Conservation (phyloP, 1,140 invertebrate species). For the Nilaparvata lugens region DNA sequence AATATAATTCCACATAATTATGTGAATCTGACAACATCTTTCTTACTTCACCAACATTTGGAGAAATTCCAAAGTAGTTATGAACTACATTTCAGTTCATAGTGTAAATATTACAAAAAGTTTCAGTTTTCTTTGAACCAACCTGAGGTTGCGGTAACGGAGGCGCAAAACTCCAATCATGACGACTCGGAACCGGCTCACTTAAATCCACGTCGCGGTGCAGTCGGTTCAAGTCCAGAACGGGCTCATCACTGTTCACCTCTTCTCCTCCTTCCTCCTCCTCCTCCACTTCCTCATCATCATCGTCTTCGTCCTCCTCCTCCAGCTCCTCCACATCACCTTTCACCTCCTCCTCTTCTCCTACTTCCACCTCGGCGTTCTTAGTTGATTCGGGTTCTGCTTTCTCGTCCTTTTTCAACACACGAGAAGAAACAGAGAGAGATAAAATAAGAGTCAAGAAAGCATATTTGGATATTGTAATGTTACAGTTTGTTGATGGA, state of each 20-base stretch:
- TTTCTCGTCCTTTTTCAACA: background rate
- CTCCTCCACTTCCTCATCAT: slow-evolving; percentile 13
- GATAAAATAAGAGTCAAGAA: too few species aligned
- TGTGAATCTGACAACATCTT: too few species aligned
- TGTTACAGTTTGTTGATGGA: too few species aligned
- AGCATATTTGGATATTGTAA: too few species aligned
- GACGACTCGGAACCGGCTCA: slow-evolving; percentile 34
- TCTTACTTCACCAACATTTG: too few species aligned
- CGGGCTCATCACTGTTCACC: slow-evolving; percentile 26
- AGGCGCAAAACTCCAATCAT: background rate
- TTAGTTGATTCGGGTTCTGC: slow-evolving; percentile 32
- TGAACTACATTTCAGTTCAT: too few species aligned
- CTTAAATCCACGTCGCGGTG: slow-evolving; percentile 45
- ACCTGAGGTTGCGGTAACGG: background rate
- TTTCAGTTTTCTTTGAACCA: too few species aligned
- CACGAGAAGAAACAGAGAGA: too few species aligned
- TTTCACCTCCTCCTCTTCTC: slow-evolving; percentile 12
- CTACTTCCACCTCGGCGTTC: too few species aligned
- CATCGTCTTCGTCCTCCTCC: background rate
- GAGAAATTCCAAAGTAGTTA: too few species aligned
- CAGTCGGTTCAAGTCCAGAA: slow-evolving; percentile 44
- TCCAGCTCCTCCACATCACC: background rate
- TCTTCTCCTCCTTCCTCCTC: slow-evolving; percentile 22
- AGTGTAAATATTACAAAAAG: too few species aligned
- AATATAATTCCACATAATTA: too few species aligned